Conservation (phyloP, 2,888 invertebrate species). For the Lycaena phlaeas region DNA sequence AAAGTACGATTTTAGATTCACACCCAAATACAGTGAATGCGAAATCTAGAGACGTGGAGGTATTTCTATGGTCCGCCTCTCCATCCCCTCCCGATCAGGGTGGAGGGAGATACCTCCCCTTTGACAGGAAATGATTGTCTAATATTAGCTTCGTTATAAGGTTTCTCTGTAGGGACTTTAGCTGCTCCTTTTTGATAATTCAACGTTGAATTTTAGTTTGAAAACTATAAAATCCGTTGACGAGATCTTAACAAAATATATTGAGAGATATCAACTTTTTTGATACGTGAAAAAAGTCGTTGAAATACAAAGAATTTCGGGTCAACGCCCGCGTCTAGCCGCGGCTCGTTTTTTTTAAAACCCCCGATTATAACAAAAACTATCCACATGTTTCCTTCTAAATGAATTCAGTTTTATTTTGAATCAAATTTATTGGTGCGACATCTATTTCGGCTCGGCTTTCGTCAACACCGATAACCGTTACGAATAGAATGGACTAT, state of each 20-base stretch:
- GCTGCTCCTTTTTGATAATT: conserved; percentile 22
- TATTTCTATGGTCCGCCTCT: conserved; percentile 38
- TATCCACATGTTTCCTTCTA: conserved; percentile 37
- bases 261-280: conserved; percentile 6
- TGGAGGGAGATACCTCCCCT: conserved; percentile 46
- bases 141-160: conserved; percentile 72
- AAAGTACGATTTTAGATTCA: conserved; percentile 66
- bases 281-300: conserved; percentile 31
- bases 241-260: not conserved
- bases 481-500: conserved; percentile 40
- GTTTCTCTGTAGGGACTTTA: conserved; percentile 58
- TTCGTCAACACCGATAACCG: conserved; percentile 44
- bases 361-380: conserved; percentile 52
- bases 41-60: conserved; percentile 64
- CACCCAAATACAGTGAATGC: conserved; percentile 57
- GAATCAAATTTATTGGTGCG: conserved; percentile 57
- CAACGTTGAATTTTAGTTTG: conserved; percentile 9
- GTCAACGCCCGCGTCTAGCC: conserved; percentile 38
- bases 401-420: conserved; percentile 45
- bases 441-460: conserved; percentile 54
- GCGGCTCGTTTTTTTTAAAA: conserved; percentile 39
- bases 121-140: conserved; percentile 73
- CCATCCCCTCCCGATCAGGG: conserved; percentile 35
- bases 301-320: conserved; percentile 46
- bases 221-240: conserved; percentile 4